Evolutionary conservation across 2,113 vertebrate genomes (phyloP), one percentile per base, ranked within the genome.

Genomic region (Beaufortia kweichowensis): DNA sequence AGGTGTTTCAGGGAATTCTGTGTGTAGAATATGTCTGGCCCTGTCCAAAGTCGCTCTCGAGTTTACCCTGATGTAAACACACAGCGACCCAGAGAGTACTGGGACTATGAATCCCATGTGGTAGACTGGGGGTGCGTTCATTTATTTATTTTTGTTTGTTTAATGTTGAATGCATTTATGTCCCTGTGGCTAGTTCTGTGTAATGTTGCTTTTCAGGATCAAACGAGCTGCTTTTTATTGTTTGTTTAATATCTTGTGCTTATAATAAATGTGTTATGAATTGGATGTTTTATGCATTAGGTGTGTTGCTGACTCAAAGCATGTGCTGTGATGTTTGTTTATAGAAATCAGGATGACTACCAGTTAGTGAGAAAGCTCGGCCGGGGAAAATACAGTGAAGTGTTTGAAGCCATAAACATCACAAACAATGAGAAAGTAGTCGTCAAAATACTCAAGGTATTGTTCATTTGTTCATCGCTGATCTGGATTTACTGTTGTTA

Each of bases 371-470:
- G 94, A 85, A 95, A 95, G 86, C 90, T 95, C 3, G 94, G 94
- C 57, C 89, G 94, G 63, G 94, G 94, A 79, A 95, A 95, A 83
- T 95, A 95, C 91, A 95, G 94, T 15, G 94, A 95, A 84, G 94
- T 95, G 80, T 93, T 93, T 83, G 92, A 93, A 90, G 92, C 92
- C 88, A 93, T 93, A 89, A 93, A 95, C 87, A 95, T 95, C 86
- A 95, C 94, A 82, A 95, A 94, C 90, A 99, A 98, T 81, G 97
- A 99, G 92, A 99, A 99, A 90, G 97, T 98, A 87, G 97, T 99
- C 63, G 97, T 99, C 91, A 99, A 99, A 96, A 99, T 99, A 92
- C 94, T 99, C 78, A 99, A 99, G 96, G 97, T 98, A 89, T 70
- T n/a, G n/a, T n/a, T n/a, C 59, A 33, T 28, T 31, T 61, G 2